Conservation (phyloP, 2,113 vertebrate species). For the Hippocampus mohnikei region DNA sequence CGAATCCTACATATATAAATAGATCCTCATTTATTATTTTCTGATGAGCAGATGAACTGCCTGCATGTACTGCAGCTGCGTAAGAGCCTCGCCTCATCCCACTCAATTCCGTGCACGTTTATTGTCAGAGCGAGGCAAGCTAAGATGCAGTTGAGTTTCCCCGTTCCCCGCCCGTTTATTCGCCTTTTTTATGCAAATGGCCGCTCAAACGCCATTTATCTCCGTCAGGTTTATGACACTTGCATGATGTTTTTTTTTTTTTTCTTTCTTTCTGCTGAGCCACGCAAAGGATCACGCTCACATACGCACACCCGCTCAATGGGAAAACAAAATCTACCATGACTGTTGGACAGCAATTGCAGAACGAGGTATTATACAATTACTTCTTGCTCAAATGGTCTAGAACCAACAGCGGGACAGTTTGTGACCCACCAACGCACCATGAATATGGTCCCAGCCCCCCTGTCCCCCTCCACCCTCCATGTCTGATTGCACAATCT, state of each 20-base stretch:
- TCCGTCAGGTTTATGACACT: slow-evolving; percentile 44
- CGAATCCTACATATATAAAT: no score
- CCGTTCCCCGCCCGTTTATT: slow-evolving; percentile 7
- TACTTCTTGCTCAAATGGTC: slow-evolving; percentile 58
- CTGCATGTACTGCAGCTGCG: not conserved
- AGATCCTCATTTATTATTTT: not conserved
- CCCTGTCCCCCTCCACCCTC: slow-evolving; percentile 1
- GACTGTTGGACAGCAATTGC: slow-evolving; percentile 51
- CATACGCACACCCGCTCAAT: slow-evolving; percentile 12
- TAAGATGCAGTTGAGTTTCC: slow-evolving; percentile 15
- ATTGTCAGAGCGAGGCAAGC: slow-evolving; percentile 26
- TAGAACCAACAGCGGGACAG: slow-evolving; percentile 37
- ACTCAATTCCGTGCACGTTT: slow-evolving; percentile 45
- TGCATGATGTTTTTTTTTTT: slow-evolving; percentile 27
- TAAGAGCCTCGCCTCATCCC: slow-evolving; percentile 18
- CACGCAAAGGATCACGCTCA: not conserved
- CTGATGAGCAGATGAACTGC: not conserved
- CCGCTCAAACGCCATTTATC: slow-evolving; percentile 65
- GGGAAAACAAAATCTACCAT: slow-evolving; percentile 68
- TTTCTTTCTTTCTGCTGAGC: slow-evolving; percentile 16
- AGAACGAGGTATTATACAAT: slow-evolving; percentile 63
- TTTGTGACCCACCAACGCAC: slow-evolving; percentile 32
- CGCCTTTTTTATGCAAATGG: slow-evolving; percentile 67
- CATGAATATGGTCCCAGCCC: slow-evolving; percentile 69
- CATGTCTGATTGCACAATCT: slow-evolving; percentile 63